These are phyloP conservation scores for Tenodera sinensis DNA, from an alignment of 2,888 invertebrate species.

Conservation along the genomic window DNA sequence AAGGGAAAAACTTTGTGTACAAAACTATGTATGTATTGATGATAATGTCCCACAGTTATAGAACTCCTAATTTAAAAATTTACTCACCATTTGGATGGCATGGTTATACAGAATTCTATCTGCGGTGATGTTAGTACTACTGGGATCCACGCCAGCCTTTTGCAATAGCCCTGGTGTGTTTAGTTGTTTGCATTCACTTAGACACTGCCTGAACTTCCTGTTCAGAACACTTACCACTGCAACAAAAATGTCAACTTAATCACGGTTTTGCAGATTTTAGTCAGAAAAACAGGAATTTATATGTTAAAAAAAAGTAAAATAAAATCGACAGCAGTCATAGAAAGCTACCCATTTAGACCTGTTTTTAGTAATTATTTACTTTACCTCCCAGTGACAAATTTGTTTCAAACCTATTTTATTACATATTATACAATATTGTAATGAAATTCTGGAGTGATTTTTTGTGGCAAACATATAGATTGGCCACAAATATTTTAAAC, in stretches of 20 bases:
- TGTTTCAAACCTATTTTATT: no score
- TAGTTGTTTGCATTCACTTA: slow-evolving; percentile 82
- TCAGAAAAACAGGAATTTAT: background rate
- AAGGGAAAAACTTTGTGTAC: no score
- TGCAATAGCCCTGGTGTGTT: slow-evolving; percentile 70
- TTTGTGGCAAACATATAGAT: no score
- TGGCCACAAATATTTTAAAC: no score
- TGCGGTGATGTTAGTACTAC: slow-evolving; percentile 66
- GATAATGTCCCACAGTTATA: no score
- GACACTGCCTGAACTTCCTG: slow-evolving; percentile 84
- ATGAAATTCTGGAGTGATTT: no score
- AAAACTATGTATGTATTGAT: no score
- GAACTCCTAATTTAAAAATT: background rate
- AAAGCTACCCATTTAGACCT: background rate
- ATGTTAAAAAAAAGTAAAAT: background rate
- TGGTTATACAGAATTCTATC: slow-evolving; percentile 96
- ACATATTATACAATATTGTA: no score
- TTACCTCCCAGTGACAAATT: no score
- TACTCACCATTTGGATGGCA: slow-evolving; percentile 90
- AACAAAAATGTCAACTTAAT: slow-evolving; percentile 34
- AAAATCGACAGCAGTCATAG: background rate
- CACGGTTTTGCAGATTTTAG: background rate
- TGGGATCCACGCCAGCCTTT: slow-evolving; percentile 64
- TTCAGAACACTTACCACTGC: slow-evolving; percentile 87
- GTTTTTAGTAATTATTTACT: no score